A percentile compares a stretch with the other conserved stretches of the same genome.
These are phyloP conservation scores for Daktulosphaira vitifoliae DNA, from an alignment of 1,140 invertebrate species.

Conservation along the genomic window DNA sequence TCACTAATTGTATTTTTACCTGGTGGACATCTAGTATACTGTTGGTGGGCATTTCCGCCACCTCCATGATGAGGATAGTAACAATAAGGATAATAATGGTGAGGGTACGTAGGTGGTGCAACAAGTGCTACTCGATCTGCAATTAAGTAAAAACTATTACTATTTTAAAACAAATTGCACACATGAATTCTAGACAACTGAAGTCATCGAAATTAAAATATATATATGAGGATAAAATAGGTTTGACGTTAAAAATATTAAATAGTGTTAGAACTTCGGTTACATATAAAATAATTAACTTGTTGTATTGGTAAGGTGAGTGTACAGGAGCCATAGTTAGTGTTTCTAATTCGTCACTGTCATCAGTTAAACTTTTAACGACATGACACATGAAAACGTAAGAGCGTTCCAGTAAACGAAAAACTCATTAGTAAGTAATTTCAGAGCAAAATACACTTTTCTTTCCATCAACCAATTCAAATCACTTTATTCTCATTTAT, in stretches of 20 bases:
- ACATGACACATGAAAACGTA: not conserved
- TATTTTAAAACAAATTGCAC: too few species aligned
- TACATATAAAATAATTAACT: too few species aligned
- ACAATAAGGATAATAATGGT: slow-evolving; percentile 41
- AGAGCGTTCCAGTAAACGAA: not conserved
- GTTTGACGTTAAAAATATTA: too few species aligned
- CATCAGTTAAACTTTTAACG: not conserved
- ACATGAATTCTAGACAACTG: too few species aligned
- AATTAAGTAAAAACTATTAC: slow-evolving; percentile 5
- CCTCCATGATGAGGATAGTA: slow-evolving; percentile 37
- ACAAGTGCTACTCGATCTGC: slow-evolving; percentile 42
- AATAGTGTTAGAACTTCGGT: too few species aligned
- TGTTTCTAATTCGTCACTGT: not conserved
- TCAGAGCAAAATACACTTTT: not conserved
- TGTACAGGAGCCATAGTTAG: too few species aligned
- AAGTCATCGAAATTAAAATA: too few species aligned
- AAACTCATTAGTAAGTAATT: not conserved
- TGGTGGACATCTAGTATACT: slow-evolving; percentile 29
- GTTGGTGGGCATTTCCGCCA: not conserved
- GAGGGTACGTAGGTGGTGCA: slow-evolving; percentile 41
- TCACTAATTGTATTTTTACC: slow-evolving; percentile 25
- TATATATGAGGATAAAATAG: too few species aligned
- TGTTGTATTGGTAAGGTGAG: too few species aligned
- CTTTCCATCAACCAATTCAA: too few species aligned
- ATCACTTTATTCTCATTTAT: too few species aligned